phyloP scores from a whole-genome alignment of 2,797 vertebrate species.

The Petrocephalus schoutedeni region DNA sequence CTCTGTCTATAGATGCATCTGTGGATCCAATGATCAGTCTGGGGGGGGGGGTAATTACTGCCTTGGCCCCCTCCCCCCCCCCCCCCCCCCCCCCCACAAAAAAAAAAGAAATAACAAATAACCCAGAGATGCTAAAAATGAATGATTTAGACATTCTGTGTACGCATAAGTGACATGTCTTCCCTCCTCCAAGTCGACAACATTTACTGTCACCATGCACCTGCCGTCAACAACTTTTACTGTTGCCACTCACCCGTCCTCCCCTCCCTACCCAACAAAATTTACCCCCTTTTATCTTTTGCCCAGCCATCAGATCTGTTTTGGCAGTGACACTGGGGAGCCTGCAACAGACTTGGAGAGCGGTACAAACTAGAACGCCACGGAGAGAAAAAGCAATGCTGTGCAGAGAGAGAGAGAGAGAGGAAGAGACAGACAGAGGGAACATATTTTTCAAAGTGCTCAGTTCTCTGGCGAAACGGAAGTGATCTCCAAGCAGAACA shows the following conservation, averaged over 20 bases:
- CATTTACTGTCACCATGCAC: background rate
- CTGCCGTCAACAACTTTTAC: background rate
- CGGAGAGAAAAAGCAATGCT: background rate
- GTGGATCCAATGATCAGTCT: background rate
- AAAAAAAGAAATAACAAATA: background rate
- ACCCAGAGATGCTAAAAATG: background rate
- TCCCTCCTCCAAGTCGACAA: background rate
- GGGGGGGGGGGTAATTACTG: background rate
- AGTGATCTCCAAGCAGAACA: slow-evolving; percentile 49
- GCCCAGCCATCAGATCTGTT: background rate
- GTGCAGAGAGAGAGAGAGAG: slow-evolving; percentile 22
- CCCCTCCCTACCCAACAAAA: background rate
- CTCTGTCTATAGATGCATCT: background rate
- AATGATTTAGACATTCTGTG: background rate
- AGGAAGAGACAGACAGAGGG: slow-evolving; percentile 22
- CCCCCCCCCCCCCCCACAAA: background rate
- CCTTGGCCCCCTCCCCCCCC: too few species aligned
- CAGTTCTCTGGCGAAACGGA: slow-evolving; percentile 39
- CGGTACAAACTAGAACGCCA: background rate
- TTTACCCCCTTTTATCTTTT: background rate
- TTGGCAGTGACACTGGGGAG: background rate
- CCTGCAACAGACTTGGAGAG: background rate
- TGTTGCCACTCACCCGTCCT: background rate
- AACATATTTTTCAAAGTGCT: slow-evolving; percentile 32
- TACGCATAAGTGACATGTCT: background rate